Evolutionary conservation across 2,113 vertebrate species (phyloP), one percentile per base, ranked within the genome.

Genomic region (Sakesphorus luctuosus): DNA sequence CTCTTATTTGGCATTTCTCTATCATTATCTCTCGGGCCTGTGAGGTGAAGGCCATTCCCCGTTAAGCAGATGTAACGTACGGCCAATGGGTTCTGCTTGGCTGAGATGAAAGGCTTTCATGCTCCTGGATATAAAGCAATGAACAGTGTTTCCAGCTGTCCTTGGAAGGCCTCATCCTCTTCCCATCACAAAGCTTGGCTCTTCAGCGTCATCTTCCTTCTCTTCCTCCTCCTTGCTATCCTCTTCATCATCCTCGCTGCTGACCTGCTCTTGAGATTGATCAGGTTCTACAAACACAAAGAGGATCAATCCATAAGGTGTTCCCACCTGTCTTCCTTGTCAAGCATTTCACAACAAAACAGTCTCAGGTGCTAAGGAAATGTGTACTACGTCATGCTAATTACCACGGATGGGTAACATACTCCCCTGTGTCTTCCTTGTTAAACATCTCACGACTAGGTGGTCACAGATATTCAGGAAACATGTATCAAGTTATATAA

Each of bases 171-270:
- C 53, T 84, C 44, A 89, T 97, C 97, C 98, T 81, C 96, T 97
- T 36, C 97, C 94, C 97, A 93, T 97, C 79, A 97, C 71, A 79
- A 98, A 97, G 73, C 97, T 98, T 53, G 97, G 96, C 50, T 96
- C 87, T 89, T 98, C 97, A 13, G 92, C 95, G 20, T 98, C 98
- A 9, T 98, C 97, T 66, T 97, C 97, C 73, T 98, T 96, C 29
- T 98, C 98, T 47, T 97, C 96, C 26, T 98, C 98, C 17, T 97
- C 97, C 72, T 95, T 96, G 61, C 97, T 94, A 7, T 97, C 97
- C 12, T 98, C 98, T 26, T 97, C 98, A 1, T 98, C 98, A 8
- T 97, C 97, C 81, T 97, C 97, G 1, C 97, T 98, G 93, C 96
- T 95, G 28, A 4, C 96, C 91, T 4, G 97, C 76, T 98, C 97